Base-by-base conservation (phyloP, 1,140 invertebrate species). In the Delia radicum region DNA sequence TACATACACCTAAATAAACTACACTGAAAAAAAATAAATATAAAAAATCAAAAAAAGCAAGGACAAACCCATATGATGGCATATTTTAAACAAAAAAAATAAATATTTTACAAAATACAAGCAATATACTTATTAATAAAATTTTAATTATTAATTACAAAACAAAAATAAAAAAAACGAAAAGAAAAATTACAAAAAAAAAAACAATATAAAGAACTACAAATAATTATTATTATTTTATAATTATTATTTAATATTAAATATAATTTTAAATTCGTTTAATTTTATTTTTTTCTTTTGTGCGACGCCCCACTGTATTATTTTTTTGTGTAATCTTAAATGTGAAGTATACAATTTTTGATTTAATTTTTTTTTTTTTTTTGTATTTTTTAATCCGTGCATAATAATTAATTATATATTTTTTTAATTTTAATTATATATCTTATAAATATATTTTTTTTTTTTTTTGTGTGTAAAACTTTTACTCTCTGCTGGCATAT, bases 11-110 rank as follows among this genome's bases (percentile, higher is more conserved):
- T 13, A 48, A 15, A 73, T n/a, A 73, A 48, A n/a, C 13, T 26
- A 28, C 63, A 71, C 26, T 55, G 42, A 65, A 69, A 8, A 33
- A 61, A n/a, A n/a, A n/a, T n/a, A n/a, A 27, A 48, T 13, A 62
- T 12, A 33, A n/a, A 28, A 28, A 28, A 42, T 27, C 46, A 69
- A 69, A 6, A 71, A 65, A 76, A 61, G 31, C 13, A 74, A 76
- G 73, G 75, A 76, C 75, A 76, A 76, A 76, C 75, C 75, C 65
- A 76, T 63, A 74, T 74, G 75, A 76, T 74, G 75, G 75, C 75
- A 74, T 55, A 74, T 62, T 33, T 62, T 62, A n/a, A 27, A 73
- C n/a, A 48, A 61, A 31, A n/a, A 61, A 28, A 73, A 28, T 29
- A 13, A 74, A n/a, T 46, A 75, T 71, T 71, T 27, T 55, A 75